Conservation (phyloP, 2,113 vertebrate genomes). For the Choloepus hoffmanni region DNA sequence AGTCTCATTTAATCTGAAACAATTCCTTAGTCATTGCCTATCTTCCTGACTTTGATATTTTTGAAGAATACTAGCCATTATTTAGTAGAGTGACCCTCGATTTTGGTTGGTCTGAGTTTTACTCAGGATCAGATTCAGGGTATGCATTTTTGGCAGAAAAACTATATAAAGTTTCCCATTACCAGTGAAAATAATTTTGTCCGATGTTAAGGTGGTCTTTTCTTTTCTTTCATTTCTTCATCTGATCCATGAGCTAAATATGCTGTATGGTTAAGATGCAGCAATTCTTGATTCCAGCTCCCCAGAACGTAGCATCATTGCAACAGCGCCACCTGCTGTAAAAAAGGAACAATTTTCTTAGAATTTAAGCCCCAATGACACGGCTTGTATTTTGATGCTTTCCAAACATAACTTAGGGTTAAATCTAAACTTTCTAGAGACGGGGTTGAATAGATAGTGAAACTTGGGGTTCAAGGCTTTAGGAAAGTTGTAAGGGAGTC, state of each 20-base stretch:
- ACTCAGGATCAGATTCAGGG: neutral
- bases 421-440: neutral
- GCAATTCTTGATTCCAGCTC: neutral
- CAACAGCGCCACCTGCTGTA: constrained; percentile 84
- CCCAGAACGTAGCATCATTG: constrained; percentile 7
- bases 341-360: neutral
- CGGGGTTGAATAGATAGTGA: neutral
- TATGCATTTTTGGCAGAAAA: neutral
- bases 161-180: neutral
- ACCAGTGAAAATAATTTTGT: neutral
- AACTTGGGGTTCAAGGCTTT: neutral
- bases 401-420: neutral
- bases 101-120: neutral
- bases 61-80: neutral
- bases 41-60: neutral
- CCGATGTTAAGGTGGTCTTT: neutral
- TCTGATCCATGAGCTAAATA: neutral
- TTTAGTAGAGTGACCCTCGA: neutral
- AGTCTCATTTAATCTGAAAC: neutral
- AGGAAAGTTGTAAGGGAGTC: neutral
- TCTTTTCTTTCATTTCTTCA: neutral
- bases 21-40: neutral
- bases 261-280: neutral
- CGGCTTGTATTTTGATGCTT: neutral
- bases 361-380: neutral